A percentile compares a stretch with the other conserved stretches of the same genome.
These are phyloP conservation scores for Nephrotoma appendiculata DNA, from an alignment of 2,888 invertebrate species.

Conservation along the genomic window DNA sequence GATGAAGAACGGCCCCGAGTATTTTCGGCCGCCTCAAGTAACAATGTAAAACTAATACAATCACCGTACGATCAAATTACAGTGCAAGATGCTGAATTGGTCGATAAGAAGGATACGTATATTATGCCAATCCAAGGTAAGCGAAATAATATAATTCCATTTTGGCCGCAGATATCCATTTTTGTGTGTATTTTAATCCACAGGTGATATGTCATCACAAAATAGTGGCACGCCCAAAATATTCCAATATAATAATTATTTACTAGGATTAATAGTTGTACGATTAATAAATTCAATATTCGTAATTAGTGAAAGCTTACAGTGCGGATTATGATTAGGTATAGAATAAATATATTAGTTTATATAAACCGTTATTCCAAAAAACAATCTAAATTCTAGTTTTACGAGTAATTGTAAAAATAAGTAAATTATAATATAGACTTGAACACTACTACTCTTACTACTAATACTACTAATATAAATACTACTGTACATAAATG, in stretches of 20 bases:
- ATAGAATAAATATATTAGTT: not conserved
- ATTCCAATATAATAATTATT: not conserved
- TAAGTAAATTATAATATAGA: not conserved
- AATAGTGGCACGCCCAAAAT: slow-evolving; percentile 14
- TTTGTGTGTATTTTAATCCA: slow-evolving; percentile 1
- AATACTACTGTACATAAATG: not conserved
- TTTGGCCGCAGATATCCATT: no score
- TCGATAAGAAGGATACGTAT: slow-evolving; percentile 27
- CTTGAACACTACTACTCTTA: not conserved
- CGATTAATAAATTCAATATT: not conserved
- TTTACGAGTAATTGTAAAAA: not conserved
- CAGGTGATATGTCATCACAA: slow-evolving; percentile 22
- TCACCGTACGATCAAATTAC: slow-evolving; percentile 28
- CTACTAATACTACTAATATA: not conserved
- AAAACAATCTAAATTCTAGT: not conserved
- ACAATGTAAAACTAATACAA: slow-evolving; percentile 23
- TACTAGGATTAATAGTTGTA: not conserved
- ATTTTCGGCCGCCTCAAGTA: slow-evolving; percentile 16
- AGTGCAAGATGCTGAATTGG: slow-evolving; percentile 25
- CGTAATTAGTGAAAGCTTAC: not conserved
- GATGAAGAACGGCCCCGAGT: slow-evolving; percentile 37
- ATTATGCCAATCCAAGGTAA: slow-evolving; percentile 28
- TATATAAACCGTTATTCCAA: not conserved
- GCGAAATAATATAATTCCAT: not conserved
- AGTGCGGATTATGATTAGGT: not conserved